Conservation (phyloP, 1,140 invertebrate species). For the Drosophila ogumai region DNA sequence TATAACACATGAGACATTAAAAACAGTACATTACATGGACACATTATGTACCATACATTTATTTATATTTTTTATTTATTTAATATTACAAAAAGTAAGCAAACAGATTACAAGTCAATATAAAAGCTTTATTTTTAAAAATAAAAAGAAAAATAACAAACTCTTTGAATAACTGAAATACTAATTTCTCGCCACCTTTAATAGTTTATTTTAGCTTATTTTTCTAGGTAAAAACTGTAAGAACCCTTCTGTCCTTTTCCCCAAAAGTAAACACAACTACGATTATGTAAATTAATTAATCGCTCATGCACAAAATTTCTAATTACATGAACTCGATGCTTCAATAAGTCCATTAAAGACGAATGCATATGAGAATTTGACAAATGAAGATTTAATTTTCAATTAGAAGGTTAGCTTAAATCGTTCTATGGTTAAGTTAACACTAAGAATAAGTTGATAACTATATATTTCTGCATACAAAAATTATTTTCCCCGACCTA, state of each 20-base stretch:
- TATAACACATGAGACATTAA: too few relatives aligned
- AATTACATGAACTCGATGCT: not conserved
- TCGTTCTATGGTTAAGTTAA: too few relatives aligned
- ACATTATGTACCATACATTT: too few relatives aligned
- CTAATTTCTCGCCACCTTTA: not conserved
- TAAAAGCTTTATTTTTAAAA: too few relatives aligned
- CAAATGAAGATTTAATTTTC: not conserved
- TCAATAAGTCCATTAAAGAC: not conserved
- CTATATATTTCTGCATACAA: not conserved
- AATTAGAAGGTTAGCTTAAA: not conserved
- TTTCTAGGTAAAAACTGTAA: not conserved
- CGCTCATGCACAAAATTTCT: not conserved
- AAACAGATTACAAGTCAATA: too few relatives aligned
- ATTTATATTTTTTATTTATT: too few relatives aligned
- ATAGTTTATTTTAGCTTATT: not conserved
- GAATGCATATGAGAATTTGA: not conserved
- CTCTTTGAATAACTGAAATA: too few relatives aligned
- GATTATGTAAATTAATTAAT: not conserved
- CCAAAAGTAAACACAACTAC: not conserved
- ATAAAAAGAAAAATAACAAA: too few relatives aligned
- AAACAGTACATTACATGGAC: too few relatives aligned
- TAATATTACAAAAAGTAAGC: too few relatives aligned
- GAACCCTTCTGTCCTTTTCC: not conserved
- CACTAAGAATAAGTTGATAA: accelerated
- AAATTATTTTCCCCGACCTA: constrained; percentile 35